Conservation (phyloP, 2,888 invertebrate species). For the Boloria euphrosyne region DNA sequence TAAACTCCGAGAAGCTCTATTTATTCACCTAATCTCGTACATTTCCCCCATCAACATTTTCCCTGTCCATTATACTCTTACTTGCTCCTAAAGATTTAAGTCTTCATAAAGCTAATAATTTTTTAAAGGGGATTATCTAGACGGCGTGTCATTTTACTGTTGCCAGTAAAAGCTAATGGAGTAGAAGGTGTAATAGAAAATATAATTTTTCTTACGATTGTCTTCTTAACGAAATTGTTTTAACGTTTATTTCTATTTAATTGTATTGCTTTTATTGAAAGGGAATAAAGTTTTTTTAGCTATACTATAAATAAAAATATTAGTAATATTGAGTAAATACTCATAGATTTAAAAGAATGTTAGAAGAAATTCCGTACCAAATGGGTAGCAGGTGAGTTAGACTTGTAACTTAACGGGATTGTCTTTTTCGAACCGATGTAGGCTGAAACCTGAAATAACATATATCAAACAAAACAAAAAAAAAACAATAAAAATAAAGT, state of each 20-base stretch:
- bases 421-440: too few relatives aligned
- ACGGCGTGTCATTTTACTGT: slow-evolving; percentile 57
- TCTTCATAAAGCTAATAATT: slow-evolving; percentile 36
- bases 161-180: slow-evolving; percentile 55
- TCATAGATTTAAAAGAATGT: too few relatives aligned
- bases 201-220: slow-evolving; percentile 42
- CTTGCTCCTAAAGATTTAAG: slow-evolving; percentile 20
- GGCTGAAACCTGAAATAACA: too few relatives aligned
- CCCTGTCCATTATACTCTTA: slow-evolving; percentile 1
- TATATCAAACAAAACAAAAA: too few relatives aligned
- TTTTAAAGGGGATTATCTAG: slow-evolving; percentile 49
- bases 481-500: too few relatives aligned
- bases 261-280: slow-evolving; percentile 25
- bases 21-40: background rate
- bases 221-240: slow-evolving; percentile 33
- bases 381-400: too few relatives aligned
- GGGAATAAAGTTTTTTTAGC: slow-evolving; percentile 7
- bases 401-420: too few relatives aligned
- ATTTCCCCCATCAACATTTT: background rate
- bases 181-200: slow-evolving; percentile 48
- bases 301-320: background rate
- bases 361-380: too few relatives aligned
- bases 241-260: slow-evolving; percentile 37
- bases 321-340: too few relatives aligned
- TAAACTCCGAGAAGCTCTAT: background rate